Conservation (phyloP, 1,140 invertebrate genomes). For the Cherax quadricarinatus region DNA sequence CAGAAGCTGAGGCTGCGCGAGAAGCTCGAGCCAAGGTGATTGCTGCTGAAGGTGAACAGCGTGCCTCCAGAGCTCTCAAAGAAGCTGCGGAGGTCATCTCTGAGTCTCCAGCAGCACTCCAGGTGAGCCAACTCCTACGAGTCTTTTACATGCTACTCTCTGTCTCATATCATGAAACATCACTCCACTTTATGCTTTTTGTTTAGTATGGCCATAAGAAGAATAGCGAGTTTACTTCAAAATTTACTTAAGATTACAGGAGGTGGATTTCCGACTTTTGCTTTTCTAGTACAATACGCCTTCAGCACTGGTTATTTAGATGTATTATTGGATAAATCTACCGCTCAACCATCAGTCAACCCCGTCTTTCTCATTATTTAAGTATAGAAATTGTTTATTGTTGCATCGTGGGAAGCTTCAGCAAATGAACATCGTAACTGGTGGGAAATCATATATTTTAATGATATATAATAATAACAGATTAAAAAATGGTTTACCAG, state of each 20-base stretch:
- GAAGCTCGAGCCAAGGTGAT: conserved; percentile 81
- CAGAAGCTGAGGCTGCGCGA: conserved; percentile 80
- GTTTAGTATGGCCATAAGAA: neutral
- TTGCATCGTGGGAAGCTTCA: neutral
- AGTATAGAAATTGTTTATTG: neutral
- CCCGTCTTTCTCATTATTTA: neutral
- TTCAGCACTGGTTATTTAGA: neutral
- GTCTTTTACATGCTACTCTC: conserved; percentile 90
- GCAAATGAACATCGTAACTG: conserved; percentile 19
- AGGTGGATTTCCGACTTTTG: neutral
- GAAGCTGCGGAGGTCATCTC: conserved; percentile 93
- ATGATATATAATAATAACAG: neutral
- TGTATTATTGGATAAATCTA: neutral
- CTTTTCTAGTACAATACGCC: neutral
- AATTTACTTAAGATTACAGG: neutral
- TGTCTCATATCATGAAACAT: conserved; percentile 92
- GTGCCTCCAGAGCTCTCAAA: conserved; percentile 90
- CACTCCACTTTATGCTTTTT: conserved; percentile 85
- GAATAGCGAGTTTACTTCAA: neutral
- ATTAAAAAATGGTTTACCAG: neutral
- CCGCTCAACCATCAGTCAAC: neutral
- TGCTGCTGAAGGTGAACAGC: conserved; percentile 86
- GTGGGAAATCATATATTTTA: conserved; percentile 2
- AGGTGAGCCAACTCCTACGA: conserved; percentile 85
- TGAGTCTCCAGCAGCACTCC: conserved; percentile 89